A percentile compares a stretch with the other conserved stretches of the same genome.
These are phyloP conservation scores for Ptychoptera albimana DNA, from an alignment of 2,888 invertebrate genomes.

Conservation along the genomic window DNA sequence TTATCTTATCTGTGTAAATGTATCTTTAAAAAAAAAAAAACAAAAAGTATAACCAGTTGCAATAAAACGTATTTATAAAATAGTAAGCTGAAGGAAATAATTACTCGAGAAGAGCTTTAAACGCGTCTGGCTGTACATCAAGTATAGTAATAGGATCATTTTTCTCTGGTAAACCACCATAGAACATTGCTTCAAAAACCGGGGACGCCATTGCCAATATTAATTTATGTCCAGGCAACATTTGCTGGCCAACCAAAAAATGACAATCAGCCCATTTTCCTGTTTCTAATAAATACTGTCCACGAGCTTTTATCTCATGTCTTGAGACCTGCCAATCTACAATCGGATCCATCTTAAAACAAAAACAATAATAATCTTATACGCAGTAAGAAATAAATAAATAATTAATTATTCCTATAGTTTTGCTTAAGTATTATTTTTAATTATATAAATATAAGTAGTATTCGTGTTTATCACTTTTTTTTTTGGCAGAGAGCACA, in stretches of 20 bases:
- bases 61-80: conserved; percentile 1
- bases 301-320: conserved; percentile 53
- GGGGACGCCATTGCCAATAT: conserved; percentile 76
- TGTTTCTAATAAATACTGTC: conserved; percentile 56
- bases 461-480: too few relatives aligned
- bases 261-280: conserved; percentile 74
- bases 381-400: too few relatives aligned
- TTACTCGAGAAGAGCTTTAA: conserved; percentile 62
- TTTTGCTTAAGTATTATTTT: too few relatives aligned
- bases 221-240: conserved; percentile 60
- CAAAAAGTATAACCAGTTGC: conserved; percentile 17
- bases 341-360: conserved; percentile 36
- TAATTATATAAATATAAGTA: too few relatives aligned
- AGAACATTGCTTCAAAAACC: conserved; percentile 81
- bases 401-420: too few relatives aligned
- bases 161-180: conserved; percentile 66
- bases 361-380: too few relatives aligned
- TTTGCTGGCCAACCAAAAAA: conserved; percentile 65
- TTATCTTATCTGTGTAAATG: conserved; percentile 68
- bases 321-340: conserved; percentile 65
- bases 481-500: too few relatives aligned
- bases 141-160: conserved; percentile 61
- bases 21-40: too few relatives aligned
- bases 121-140: conserved; percentile 76
- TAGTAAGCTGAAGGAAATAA: conserved; percentile 15